These are phyloP conservation scores for Centruroides vittatus DNA, from an alignment of 1,140 invertebrate species.

Conservation along the genomic window DNA sequence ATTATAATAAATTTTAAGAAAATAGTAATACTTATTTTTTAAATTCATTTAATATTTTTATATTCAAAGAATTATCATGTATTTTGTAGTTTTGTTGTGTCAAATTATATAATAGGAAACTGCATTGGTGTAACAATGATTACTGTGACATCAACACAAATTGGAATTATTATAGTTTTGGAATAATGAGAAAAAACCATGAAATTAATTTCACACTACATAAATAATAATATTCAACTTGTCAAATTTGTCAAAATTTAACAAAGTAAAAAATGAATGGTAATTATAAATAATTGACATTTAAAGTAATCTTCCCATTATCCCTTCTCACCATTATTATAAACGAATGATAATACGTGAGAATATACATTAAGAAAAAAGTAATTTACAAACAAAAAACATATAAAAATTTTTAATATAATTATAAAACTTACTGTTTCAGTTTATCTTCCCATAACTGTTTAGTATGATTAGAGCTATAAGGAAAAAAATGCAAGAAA, in stretches of 20 bases:
- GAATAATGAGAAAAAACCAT: not conserved
- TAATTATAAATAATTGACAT: not conserved
- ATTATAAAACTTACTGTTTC: constrained; percentile 36
- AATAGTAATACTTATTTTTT: too few relatives aligned
- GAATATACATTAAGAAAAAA: too few relatives aligned
- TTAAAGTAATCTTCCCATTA: not conserved
- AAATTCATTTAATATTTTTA: too few relatives aligned
- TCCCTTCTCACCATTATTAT: not conserved
- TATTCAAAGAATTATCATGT: too few relatives aligned
- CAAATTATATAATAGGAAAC: too few relatives aligned
- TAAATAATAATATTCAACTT: not conserved
- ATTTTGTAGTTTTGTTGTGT: too few relatives aligned
- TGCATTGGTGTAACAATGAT: too few relatives aligned
- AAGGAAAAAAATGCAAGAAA: constrained; percentile 4
- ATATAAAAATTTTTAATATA: constrained; percentile 11
- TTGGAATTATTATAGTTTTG: too few relatives aligned
- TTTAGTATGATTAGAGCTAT: constrained; percentile 43
- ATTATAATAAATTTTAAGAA: too few relatives aligned
- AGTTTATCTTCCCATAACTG: constrained; percentile 52
- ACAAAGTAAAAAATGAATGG: not conserved
- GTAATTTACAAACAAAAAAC: not conserved
- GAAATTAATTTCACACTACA: not conserved
- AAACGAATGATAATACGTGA: not conserved
- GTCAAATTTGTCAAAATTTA: not conserved
- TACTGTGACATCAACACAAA: too few relatives aligned